Evolutionary conservation across 2,113 vertebrate genomes (phyloP).

Genomic region (Syngnathus typhle): DNA sequence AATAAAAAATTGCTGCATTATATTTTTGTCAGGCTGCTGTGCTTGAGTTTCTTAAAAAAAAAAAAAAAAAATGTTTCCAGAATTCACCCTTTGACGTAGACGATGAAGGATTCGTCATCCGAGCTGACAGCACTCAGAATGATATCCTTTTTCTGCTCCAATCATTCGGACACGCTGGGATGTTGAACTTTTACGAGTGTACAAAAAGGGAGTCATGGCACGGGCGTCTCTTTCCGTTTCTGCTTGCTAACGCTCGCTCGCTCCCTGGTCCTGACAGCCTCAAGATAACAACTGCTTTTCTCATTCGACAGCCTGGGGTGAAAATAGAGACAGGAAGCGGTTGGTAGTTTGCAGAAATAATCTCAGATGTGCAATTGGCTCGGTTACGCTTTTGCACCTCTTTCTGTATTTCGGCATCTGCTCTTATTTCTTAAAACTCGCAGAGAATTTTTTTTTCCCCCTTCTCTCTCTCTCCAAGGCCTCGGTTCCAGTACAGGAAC

Average conservation of each 20-base stretch:
- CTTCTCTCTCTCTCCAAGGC: not conserved
- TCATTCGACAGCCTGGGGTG: not conserved
- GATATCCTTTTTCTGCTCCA: constrained; percentile 79
- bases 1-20: not conserved
- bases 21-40: not conserved
- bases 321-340: constrained; percentile 14
- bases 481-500: constrained; percentile 7
- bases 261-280: not conserved
- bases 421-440: constrained; percentile 8
- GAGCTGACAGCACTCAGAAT: constrained; percentile 74
- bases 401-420: not conserved
- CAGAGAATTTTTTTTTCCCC: not conserved
- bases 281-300: constrained; percentile 8
- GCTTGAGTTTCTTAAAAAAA: too few relatives aligned
- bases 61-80: too few relatives aligned
- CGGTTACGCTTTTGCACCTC: not conserved
- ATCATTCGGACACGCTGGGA: not conserved
- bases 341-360: not conserved
- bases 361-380: not conserved
- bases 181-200: too few relatives aligned
- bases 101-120: constrained; percentile 89
- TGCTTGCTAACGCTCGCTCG: rapidly evolving
- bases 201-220: not conserved
- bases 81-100: constrained; percentile 84
- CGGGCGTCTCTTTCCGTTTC: constrained; percentile 1